These are phyloP conservation scores for Phyllostomus discolor DNA, from an alignment of 2,113 vertebrate genomes.

Conservation along the genomic window DNA sequence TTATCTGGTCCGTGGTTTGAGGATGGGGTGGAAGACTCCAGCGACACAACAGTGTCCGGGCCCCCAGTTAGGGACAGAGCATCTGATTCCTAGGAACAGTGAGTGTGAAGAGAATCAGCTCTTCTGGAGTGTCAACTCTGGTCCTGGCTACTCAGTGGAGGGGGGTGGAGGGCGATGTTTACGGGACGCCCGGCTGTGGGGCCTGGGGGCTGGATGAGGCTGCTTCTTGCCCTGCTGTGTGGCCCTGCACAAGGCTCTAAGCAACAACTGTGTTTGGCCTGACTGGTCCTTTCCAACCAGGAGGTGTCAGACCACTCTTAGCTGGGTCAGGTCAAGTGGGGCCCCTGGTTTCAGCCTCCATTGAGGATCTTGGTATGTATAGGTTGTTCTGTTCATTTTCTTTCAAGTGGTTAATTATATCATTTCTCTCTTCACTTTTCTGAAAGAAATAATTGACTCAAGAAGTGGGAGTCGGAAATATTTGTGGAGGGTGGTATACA, in stretches of 20 bases:
- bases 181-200: too few relatives aligned
- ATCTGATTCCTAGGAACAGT: background rate
- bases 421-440: conserved; percentile 28
- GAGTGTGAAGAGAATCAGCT: background rate
- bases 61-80: background rate
- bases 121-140: background rate
- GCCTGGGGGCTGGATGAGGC: background rate
- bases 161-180: background rate
- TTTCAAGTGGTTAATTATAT: conserved; percentile 1
- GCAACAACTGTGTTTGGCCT: too few relatives aligned
- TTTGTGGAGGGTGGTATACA: background rate
- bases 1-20: conserved; percentile 49
- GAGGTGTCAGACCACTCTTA: background rate
- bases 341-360: background rate
- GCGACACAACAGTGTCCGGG: background rate
- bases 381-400: background rate
- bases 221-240: background rate
- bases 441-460: conserved; percentile 39
- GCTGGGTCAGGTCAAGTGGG: background rate
- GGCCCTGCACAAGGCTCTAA: background rate
- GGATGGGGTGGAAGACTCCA: background rate
- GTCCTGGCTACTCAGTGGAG: background rate
- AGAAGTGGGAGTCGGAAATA: background rate
- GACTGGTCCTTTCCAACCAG: background rate
- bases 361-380: background rate